Conservation (phyloP, 2,888 invertebrate genomes). For the Aquatica leii region DNA sequence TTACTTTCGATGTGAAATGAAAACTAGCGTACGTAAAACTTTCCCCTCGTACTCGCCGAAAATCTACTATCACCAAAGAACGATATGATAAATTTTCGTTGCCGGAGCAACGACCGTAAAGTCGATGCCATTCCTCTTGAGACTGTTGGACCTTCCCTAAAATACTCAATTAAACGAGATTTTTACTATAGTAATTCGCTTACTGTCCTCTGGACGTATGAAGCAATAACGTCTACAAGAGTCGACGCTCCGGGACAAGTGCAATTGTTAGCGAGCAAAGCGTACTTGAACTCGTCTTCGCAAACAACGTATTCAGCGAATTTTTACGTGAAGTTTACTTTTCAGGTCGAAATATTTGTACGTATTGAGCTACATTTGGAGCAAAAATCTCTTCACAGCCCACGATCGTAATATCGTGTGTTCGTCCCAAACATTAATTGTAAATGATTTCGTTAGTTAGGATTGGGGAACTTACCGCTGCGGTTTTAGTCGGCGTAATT, state of each 20-base stretch:
- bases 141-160: constrained; percentile 93
- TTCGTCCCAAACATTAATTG: too few species aligned
- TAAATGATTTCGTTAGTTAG: too few species aligned
- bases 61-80: constrained; percentile 93
- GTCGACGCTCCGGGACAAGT: constrained; percentile 98
- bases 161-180: too few species aligned
- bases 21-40: constrained; percentile 99
- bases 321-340: constrained; percentile 98
- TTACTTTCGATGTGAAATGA: constrained; percentile 97
- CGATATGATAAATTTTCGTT: constrained; percentile 99
- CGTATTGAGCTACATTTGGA: constrained; percentile 95
- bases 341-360: constrained; percentile 97
- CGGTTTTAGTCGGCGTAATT: constrained; percentile 96
- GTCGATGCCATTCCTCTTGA: constrained; percentile 96
- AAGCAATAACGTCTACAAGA: constrained; percentile 89
- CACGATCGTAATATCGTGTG: constrained; percentile 84
- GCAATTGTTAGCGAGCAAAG: constrained; percentile 96
- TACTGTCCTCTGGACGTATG: constrained; percentile 98
- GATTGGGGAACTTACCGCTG: constrained; percentile 79
- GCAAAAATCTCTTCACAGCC: constrained; percentile 99
- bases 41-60: constrained; percentile 99
- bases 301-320: constrained; percentile 99
- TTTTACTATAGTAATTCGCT: too few species aligned
- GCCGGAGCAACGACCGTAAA: constrained; percentile 98
- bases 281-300: constrained; percentile 99